Base-by-base conservation (phyloP, 2,888 invertebrate species). In the Aleiodes alternator region DNA sequence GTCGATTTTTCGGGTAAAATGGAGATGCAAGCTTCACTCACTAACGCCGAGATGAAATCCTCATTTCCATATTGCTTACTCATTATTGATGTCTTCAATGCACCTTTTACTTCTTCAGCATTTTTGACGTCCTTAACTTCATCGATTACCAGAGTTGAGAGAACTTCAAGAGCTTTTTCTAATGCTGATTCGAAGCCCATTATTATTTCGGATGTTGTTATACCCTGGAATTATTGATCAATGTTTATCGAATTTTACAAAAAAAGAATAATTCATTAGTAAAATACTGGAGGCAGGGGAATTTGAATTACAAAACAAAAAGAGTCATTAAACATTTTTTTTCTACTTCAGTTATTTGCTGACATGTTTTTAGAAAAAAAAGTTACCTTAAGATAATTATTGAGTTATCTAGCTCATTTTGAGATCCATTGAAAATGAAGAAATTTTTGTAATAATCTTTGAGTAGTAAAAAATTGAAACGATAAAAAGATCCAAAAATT, bases 41-140 rank as follows among this genome's bases (percentile, higher is more conserved):
- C 95, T 53, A 98, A 91, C 57, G 93, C 93, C 23, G 97, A 92
- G 12, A 99, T 91, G 84, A 98, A 96, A 83, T 98, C 98, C 91
- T 99, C 99, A 90, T 97, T 94, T 11, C 99, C 99, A 90, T 96
- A 98, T 87, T 99, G 99, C 90, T 99, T 99, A 72, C 98, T 98
- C 95, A 98, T 98, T 72, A 99, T 93, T 0, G 98, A 91, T 0
- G 98, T 93, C 80, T 92, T 93, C 66, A 99, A 92, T 23, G 94
- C 95, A 82, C 93, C 93, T 23, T 91, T 91, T 0, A 98, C 95
- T 82, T 95, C 94, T 9, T 92, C 91, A 74, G 94, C 87, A 90
- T 96, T 92, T 81, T 90, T 89, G 78, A 88, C 90, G 85, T 94
- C 91, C 84, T 96, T 95, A 7, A 98, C 93, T 90, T 96, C 94